These are phyloP conservation scores for Rachycentron canadum DNA, from an alignment of 2,797 vertebrate species.

Conservation along the genomic window DNA sequence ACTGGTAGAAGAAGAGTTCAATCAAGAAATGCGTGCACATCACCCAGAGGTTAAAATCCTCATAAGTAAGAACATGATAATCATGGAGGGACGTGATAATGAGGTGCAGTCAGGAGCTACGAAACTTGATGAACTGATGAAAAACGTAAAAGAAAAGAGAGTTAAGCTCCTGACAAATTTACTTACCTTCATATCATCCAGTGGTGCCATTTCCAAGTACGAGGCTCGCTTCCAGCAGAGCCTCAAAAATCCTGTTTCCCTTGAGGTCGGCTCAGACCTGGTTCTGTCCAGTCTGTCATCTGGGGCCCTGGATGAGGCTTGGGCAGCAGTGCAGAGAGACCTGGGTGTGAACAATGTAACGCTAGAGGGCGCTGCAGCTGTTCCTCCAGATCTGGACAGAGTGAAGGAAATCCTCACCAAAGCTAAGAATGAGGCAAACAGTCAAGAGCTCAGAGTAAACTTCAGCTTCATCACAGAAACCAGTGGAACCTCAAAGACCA, in stretches of 20 bases:
- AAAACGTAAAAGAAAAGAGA: slow-evolving; percentile 51
- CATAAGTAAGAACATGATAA: background rate
- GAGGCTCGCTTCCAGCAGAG: slow-evolving; percentile 59
- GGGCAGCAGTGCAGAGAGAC: slow-evolving; percentile 55
- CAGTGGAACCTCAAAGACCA: background rate
- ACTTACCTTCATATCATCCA: slow-evolving; percentile 61
- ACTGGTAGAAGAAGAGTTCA: slow-evolving; percentile 69
- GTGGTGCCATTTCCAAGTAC: slow-evolving; percentile 49
- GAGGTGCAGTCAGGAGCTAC: slow-evolving; percentile 43
- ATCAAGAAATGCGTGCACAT: slow-evolving; percentile 8
- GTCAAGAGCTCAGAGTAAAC: slow-evolving; percentile 40
- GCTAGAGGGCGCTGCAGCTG: slow-evolving; percentile 48
- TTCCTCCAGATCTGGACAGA: slow-evolving; percentile 38
- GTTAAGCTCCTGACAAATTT: slow-evolving; percentile 39
- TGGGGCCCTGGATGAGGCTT: slow-evolving; percentile 68
- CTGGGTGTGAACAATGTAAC: slow-evolving; percentile 36
- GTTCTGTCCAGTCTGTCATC: slow-evolving; percentile 73
- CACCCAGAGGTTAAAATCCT: slow-evolving; percentile 46
- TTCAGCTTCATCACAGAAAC: slow-evolving; percentile 42
- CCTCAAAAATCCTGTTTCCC: slow-evolving; percentile 64
- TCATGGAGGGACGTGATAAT: slow-evolving; percentile 63
- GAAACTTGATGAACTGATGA: slow-evolving; percentile 52
- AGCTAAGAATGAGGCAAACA: slow-evolving; percentile 55
- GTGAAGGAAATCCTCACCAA: slow-evolving; percentile 59
- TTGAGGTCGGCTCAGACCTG: slow-evolving; percentile 57